Evolutionary conservation across 2,888 invertebrate species (phyloP).

Genomic region (Uropetala carovei): DNA sequence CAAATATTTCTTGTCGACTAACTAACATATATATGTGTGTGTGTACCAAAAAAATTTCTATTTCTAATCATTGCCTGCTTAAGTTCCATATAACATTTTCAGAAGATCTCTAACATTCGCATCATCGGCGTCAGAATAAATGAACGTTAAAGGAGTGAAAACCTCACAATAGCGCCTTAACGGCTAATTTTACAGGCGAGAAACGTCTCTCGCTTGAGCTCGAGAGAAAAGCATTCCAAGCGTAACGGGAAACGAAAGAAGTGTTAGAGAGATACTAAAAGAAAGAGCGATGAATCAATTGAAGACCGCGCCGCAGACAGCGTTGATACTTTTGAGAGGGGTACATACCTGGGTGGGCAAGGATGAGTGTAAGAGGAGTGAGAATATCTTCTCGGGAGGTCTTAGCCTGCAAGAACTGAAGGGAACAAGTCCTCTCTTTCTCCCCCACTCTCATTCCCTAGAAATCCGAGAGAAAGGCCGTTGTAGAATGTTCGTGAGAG

Average conservation of each 20-base stretch:
- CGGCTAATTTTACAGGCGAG: not conserved
- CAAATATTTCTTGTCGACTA: too few species aligned
- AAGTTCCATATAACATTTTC: too few species aligned
- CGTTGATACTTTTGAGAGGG: constrained; percentile 38
- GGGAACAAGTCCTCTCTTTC: constrained; percentile 18
- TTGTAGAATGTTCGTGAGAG: not conserved
- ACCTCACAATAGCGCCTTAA: not conserved
- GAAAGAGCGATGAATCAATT: constrained; percentile 61
- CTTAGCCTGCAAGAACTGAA: not conserved
- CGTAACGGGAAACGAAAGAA: constrained; percentile 30
- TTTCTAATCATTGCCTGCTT: too few species aligned
- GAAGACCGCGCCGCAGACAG: not conserved
- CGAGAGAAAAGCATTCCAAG: not conserved
- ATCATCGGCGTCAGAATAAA: not conserved
- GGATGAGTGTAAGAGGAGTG: not conserved
- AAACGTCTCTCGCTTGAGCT: not conserved
- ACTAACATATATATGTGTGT: too few species aligned
- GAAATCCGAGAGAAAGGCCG: constrained; percentile 4
- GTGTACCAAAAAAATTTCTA: too few species aligned
- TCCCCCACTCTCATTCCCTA: not conserved
- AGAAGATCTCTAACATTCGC: not conserved
- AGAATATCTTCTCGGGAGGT: constrained; percentile 29
- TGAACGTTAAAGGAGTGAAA: not conserved
- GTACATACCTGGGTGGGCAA: constrained; percentile 37
- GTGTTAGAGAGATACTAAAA: not conserved